Evolutionary conservation across 2,113 vertebrate species (phyloP), one percentile per base, ranked within the genome.

Genomic region (Hippocampus barbouri): DNA sequence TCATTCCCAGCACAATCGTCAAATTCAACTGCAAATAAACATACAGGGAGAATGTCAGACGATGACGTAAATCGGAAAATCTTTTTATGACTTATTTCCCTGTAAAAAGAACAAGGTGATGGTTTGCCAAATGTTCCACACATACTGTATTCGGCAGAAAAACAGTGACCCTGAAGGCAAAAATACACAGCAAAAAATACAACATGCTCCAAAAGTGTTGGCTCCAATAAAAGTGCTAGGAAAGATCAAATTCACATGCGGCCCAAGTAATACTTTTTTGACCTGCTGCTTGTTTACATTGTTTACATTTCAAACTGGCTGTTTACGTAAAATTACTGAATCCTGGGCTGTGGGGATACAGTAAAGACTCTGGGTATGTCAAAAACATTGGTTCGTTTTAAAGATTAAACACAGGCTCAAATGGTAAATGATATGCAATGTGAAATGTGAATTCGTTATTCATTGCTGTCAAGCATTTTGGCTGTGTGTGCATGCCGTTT

Each of bases 1-100:
- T 93, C 79, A 45, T 98, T 98, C 18, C 94, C 96, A n/a, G 91
- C 87, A 80, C 97, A 98, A 91, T 98, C 96, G 27, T 94, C 94
- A 79, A 98, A 98, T 83, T 91, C 87, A 83, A 99, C 97, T 99
- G 89, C 6, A 85, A 85, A 68, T n/a, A 74, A 11, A 78, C 12
- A 84, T 9, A 70, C 15, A 81, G 20, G 14, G n/a, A 16, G 5
- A 34, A 30, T 34, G 49, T 77, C 79, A 79, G 0, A 20, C 34
- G 30, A 15, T 53, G 2, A 25, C 12, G 60, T 11, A 1, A 0
- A 57, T 69, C 63, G 15, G 66, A 40, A 65, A 61, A 62, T 43
- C 8, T 2, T 18, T 23, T 21, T 23, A 60, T n/a, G 45, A 79
- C 69, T 61, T 60, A 41, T 49, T 27, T 16, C 62, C 43, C 40